Evolutionary conservation across 92 coral and sea anemone genomes (phyloP), one percentile per base, ranked within the genome.

Genomic region (Heteractis magnifica): DNA sequence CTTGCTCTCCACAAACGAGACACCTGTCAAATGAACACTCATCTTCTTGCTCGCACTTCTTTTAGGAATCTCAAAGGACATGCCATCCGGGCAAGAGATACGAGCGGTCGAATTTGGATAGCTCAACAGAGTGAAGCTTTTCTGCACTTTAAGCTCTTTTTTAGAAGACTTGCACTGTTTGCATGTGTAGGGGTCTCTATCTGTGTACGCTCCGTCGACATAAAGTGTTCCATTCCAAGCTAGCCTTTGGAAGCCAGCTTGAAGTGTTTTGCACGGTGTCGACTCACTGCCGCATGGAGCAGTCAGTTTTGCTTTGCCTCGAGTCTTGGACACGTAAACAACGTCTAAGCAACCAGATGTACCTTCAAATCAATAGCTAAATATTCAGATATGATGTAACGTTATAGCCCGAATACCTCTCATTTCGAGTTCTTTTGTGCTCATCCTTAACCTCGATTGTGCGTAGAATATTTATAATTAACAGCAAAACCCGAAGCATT

Each of bases 1-100:
- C 14, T 68, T 68, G 49, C 73, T 68, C 0, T 26, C 73, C 73
- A 68, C 73, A 15, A 81, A 81, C 21, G 23, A 3, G 6, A 81
- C 26, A 12, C 60, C 75, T 20, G 0, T 79, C 23, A 78, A 20
- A 13, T 23, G 56, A 9, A 78, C 82, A 13, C 4, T 21, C 80
- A 15, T 77, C 52, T 51, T 62, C 13, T 51, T 19, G 71, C 34
- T 77, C 49, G 15, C 18, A 4, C 20, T 80, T 1, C 13, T 3
- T 18, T 6, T 79, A 13, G 21, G 78, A 12, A 56, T 7, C 53
- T 71, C 49, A 8, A 82, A 56, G 6, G 6, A 10, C 7, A 82
- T 82, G 26, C 85, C 85, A 21, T 72, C 53, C 44, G 52, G 20
- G 51, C 85, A 82, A 12, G 85, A 82, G 19, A 82, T 71, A 49